These are phyloP conservation scores for Phycodurus eques DNA, from an alignment of 2,113 vertebrate genomes.

Conservation along the genomic window DNA sequence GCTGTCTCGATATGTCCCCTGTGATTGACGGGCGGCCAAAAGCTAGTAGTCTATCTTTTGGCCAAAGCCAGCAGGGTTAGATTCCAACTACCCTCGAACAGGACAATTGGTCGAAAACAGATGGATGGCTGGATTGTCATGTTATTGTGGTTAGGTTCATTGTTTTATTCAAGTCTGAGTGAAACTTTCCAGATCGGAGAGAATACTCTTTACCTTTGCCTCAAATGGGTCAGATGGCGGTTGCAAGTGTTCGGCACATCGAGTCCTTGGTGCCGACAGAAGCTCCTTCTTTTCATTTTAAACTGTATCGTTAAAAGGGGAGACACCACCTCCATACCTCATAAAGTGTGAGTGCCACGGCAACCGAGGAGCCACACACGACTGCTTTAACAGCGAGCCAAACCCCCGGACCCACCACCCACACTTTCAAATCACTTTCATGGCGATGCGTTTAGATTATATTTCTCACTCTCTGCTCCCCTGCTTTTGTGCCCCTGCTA, in stretches of 20 bases:
- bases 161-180: not conserved
- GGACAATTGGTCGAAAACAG: not conserved
- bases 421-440: constrained; percentile 48
- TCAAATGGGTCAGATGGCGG: not conserved
- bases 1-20: too few species aligned
- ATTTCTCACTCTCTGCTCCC: constrained; percentile 58
- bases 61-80: not conserved
- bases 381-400: constrained; percentile 56
- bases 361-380: constrained; percentile 58
- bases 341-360: constrained; percentile 70
- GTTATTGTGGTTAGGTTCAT: not conserved
- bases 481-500: constrained; percentile 55
- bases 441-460: constrained; percentile 61
- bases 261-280: constrained; percentile 66
- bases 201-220: not conserved
- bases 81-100: not conserved
- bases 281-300: constrained; percentile 68
- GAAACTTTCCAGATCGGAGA: not conserved
- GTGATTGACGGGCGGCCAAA: too few species aligned
- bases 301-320: constrained; percentile 73
- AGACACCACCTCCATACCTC: constrained; percentile 69
- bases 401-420: not conserved
- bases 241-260: constrained; percentile 16
- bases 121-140: not conserved
- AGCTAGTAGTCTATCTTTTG: not conserved